phyloP scores from a whole-genome alignment of 1,140 invertebrate genomes.

The Drosophila saltans region DNA sequence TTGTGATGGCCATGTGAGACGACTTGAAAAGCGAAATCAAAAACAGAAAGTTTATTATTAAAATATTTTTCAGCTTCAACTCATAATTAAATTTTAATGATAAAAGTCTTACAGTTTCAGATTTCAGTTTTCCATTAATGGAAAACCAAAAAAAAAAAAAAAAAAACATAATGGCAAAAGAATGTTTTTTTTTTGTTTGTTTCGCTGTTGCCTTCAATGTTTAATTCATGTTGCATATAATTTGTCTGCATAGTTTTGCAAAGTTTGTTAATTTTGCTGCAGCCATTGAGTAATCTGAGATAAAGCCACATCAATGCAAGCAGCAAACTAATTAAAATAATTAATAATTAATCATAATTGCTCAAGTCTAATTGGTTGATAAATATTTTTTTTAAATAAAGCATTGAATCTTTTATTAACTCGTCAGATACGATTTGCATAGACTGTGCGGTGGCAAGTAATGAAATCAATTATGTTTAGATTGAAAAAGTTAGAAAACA shows the following conservation, averaged over 20 bases:
- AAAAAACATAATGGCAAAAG: background rate
- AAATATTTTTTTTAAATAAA: too few species aligned
- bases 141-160: background rate
- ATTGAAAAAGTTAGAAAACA: too few species aligned
- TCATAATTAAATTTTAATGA: slow-evolving; percentile 44
- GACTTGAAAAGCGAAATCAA: slow-evolving; percentile 11
- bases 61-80: slow-evolving; percentile 8
- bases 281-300: background rate
- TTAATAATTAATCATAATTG: too few species aligned
- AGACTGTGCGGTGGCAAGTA: too few species aligned
- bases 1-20: slow-evolving; percentile 7
- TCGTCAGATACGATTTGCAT: too few species aligned
- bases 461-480: too few species aligned
- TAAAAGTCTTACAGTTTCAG: background rate
- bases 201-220: background rate
- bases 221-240: background rate
- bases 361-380: too few species aligned
- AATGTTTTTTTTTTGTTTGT: background rate
- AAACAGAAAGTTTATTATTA: background rate
- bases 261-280: background rate
- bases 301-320: background rate
- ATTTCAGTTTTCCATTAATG: slow-evolving; percentile 5
- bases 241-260: background rate
- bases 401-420: too few species aligned
- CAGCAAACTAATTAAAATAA: background rate